Base-by-base conservation (phyloP, 2,888 invertebrate genomes). In the Arctia plantaginis region DNA sequence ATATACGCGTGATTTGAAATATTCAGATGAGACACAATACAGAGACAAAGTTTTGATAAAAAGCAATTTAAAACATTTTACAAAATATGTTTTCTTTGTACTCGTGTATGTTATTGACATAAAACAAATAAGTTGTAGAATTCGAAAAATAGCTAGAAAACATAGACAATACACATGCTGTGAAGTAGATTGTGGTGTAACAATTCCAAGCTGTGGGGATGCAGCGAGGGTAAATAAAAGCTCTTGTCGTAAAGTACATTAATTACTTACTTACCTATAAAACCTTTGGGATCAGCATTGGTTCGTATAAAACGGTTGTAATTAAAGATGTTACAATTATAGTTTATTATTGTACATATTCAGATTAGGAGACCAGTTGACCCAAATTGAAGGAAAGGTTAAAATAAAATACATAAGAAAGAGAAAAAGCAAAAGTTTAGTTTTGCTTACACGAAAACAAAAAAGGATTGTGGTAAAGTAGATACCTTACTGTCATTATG, bases 261-360 rank as follows among this genome's bases (percentile, higher is more conserved):
- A 73, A 77, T 77, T 73, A 80, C 82, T 82, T 80, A 84, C 83
- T 82, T 81, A 85, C 83, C 80, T 74, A 69, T 59, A 20, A 55
- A 77, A 80, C 77, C 84, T 82, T 79, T 77, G 77, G 78, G 80
- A 73, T 75, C 66, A 78, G 35, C 75, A 65, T 76, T 68, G 55
- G 55, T 73, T 67, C 55, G 35, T 59, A 44, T 70, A 72, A 67
- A 70, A 68, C 64, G 3, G 20, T 55, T 79, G 78, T 51, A 33
- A 47, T 33, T 55, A 44, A 72, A 73, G 23, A 41, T 30, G 20
- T 65, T 55, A 62, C 20, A 18, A 55, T 65, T 62, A 35, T 30
- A 72, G 39, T 79, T 79, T 79, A 69, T 69, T 65, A 27, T 33
- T 20, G 2, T 27, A 15, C 27, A 65, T 47, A 76, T 76, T 75